Conservation (phyloP, 1,140 invertebrate genomes). For the Ceratoteleas bidentatus region DNA sequence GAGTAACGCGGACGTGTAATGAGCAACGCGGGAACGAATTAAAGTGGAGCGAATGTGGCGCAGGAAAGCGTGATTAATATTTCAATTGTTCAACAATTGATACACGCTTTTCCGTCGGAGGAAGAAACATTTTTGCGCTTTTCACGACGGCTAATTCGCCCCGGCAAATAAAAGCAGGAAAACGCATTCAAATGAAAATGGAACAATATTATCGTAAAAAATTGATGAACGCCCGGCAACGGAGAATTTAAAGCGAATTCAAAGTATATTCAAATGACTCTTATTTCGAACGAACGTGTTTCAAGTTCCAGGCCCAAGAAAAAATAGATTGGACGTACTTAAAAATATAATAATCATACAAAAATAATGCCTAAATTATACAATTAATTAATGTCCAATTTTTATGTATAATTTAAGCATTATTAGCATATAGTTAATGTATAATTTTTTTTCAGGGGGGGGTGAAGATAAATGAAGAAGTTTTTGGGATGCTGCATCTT, state of each 20-base stretch:
- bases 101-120: background rate
- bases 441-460: too few species aligned
- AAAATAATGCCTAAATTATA: too few species aligned
- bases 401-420: too few species aligned
- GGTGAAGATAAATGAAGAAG: too few species aligned
- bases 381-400: too few species aligned
- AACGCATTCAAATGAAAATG: background rate
- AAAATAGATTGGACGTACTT: too few species aligned
- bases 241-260: background rate
- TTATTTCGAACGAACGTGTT: background rate
- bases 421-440: too few species aligned
- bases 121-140: background rate
- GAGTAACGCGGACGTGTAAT: background rate
- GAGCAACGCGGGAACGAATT: background rate
- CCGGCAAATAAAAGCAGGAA: background rate
- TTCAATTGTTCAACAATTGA: background rate
- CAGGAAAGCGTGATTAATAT: background rate
- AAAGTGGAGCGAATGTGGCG: background rate
- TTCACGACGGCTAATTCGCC: background rate
- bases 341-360: too few species aligned
- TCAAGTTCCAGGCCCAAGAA: background rate
- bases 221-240: background rate
- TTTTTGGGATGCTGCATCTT: too few species aligned
- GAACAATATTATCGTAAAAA: conserved; percentile 3
- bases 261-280: background rate